Conservation (phyloP, 2,797 vertebrate genomes). For the Acestrorhynchus altus region DNA sequence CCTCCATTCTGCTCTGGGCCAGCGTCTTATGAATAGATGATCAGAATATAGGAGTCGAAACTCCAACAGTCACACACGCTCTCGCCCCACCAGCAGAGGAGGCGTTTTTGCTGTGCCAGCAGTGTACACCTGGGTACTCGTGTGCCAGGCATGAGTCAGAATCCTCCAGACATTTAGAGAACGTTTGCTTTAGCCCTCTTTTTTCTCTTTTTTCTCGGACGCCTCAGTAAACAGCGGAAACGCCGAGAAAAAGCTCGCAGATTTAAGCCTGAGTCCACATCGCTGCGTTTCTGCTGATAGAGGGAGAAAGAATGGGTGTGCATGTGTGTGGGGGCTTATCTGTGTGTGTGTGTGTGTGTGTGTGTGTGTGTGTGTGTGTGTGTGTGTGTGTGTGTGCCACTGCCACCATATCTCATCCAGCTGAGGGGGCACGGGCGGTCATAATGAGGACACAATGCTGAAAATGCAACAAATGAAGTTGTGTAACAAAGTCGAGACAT, state of each 20-base stretch:
- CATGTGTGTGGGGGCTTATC: no score
- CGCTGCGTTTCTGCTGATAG: not conserved
- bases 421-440: not conserved
- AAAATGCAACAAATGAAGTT: not conserved
- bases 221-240: not conserved
- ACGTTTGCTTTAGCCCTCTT: not conserved
- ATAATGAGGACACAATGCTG: conserved; percentile 3
- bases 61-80: conserved; percentile 8
- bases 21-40: conserved; percentile 67
- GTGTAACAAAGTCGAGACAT: no score
- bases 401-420: not conserved
- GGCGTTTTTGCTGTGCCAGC: conserved; percentile 17
- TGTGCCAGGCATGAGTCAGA: not conserved
- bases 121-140: not conserved
- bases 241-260: not conserved
- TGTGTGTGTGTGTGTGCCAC: not conserved
- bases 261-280: conserved; percentile 11
- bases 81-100: not conserved
- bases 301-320: not conserved
- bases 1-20: conserved; percentile 60
- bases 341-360: not conserved
- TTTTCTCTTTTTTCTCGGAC: not conserved
- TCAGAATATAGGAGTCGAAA: conserved; percentile 50
- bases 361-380: not conserved
- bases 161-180: not conserved